Base-by-base conservation (phyloP, 2,797 vertebrate genomes). In the Melanogrammus aeglefinus region DNA sequence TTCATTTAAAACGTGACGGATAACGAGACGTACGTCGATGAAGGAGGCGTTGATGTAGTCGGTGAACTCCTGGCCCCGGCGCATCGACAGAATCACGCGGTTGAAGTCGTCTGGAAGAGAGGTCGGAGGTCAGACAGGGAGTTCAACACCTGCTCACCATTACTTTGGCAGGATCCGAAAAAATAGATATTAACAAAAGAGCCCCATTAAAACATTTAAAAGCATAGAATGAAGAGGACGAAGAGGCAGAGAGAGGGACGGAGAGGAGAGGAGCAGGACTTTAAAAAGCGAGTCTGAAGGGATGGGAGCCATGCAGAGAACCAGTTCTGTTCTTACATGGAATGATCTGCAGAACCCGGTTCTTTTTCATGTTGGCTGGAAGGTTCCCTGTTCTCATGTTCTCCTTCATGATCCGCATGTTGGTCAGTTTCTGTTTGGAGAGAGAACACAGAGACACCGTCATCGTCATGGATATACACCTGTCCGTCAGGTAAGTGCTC, bases 331-430 rank as follows among this genome's bases (percentile, higher is more conserved):
- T 69, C 96, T 95, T 95, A 99, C 97, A 99, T 0, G 98, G 97
- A 84, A 99, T 99, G 76, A 99, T 99, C 94, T 99, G 98, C 83
- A 99, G 96, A 71, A 99, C 98, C 81, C 98, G 85, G 79, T 98
- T 97, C 91, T 99, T 99, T 94, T 97, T 99, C 98, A 99, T 99
- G 86, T 99, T 99, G 24, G 97, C 96, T 0, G 97, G 97, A 13
- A 99, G 93, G 86, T 99, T 99, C 77, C 98, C 98, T 0, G 91
- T 97, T 76, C 97, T 95, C 97, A 99, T 99, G 92, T 99, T 97
- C 89, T 99, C 98, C 83, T 99, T 99, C 97, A 98, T 97, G 90
- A 99, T 99, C 24, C 97, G 91, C 86, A 99, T 97, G 0, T 97
- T 99, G 3, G 97, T 99, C 88, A 99, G 89, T 92, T 99, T 99